phyloP scores from a whole-genome alignment of 2,888 invertebrate genomes.

The Exephanes ischioxanthus region DNA sequence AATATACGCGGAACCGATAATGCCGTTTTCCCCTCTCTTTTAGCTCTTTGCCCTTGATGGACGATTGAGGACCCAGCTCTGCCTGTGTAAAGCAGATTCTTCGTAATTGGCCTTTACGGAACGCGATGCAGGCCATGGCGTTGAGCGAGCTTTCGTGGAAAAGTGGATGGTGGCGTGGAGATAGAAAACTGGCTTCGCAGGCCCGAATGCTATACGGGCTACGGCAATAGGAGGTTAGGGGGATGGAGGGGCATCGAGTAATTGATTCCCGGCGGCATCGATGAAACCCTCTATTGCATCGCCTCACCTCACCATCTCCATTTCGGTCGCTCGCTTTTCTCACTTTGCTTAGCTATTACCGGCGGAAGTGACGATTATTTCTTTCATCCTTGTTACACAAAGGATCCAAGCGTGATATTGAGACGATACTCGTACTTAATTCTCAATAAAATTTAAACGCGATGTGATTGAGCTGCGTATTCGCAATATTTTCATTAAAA shows the following conservation, averaged over 20 bases:
- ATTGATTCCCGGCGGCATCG: slow-evolving; percentile 46
- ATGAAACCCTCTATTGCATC: slow-evolving; percentile 38
- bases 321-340: slow-evolving; percentile 1
- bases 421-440: not conserved
- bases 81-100: not conserved
- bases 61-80: not conserved
- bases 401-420: not conserved
- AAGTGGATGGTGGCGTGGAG: not conserved
- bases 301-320: slow-evolving; percentile 16
- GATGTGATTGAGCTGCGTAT: not conserved
- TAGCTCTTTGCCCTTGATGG: not conserved
- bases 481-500: not conserved
- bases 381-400: not conserved
- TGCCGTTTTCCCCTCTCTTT: not conserved
- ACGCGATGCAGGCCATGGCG: not conserved
- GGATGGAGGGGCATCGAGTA: slow-evolving; percentile 14
- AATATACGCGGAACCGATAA: not conserved
- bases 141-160: slow-evolving; percentile 34
- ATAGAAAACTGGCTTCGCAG: slow-evolving; percentile 6
- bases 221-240: not conserved
- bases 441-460: not conserved
- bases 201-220: not conserved
- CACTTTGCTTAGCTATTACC: slow-evolving; percentile 3
- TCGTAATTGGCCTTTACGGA: slow-evolving; percentile 32
- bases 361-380: not conserved